Evolutionary conservation across 2,888 invertebrate species (phyloP).

Genomic region (Criorhina ranunculi): DNA sequence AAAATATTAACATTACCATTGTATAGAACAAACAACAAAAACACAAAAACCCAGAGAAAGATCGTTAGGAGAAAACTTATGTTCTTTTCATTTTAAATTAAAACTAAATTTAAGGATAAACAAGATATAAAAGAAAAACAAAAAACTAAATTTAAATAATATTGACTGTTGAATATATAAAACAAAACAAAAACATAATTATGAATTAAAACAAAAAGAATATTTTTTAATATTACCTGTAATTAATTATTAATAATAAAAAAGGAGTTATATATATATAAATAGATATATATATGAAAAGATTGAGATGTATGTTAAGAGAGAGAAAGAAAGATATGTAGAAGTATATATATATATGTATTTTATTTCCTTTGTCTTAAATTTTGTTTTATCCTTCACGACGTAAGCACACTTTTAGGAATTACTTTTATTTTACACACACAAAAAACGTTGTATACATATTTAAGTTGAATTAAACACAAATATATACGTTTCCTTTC

Average conservation of each 20-base stretch:
- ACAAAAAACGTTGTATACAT: constrained; percentile 4
- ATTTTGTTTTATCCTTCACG: constrained; percentile 49
- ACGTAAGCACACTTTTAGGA: constrained; percentile 41
- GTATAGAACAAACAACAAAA: constrained; percentile 19
- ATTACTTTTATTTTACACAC: constrained; percentile 4
- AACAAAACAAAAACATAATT: constrained; percentile 50
- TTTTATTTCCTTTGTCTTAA: constrained; percentile 35
- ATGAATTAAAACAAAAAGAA: constrained; percentile 61
- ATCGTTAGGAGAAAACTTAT: constrained; percentile 3
- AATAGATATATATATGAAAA: constrained; percentile 62
- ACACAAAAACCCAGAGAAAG: constrained; percentile 20
- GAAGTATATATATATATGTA: constrained; percentile 36
- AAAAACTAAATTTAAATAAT: constrained; percentile 47
- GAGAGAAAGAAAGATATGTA: constrained; percentile 19
- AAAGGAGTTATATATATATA: constrained; percentile 59
- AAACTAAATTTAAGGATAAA: constrained; percentile 53
- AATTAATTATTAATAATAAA: constrained; percentile 61
- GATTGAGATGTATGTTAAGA: constrained; percentile 63
- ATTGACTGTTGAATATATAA: constrained; percentile 76
- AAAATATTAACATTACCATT: constrained; percentile 13
- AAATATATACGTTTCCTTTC: background rate
- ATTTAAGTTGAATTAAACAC: constrained; percentile 14
- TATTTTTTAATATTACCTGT: constrained; percentile 75
- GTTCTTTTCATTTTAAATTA: constrained; percentile 18
- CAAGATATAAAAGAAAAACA: constrained; percentile 19